These are phyloP conservation scores for Parnassius smintheus DNA, from an alignment of 2,888 invertebrate genomes.

Conservation along the genomic window DNA sequence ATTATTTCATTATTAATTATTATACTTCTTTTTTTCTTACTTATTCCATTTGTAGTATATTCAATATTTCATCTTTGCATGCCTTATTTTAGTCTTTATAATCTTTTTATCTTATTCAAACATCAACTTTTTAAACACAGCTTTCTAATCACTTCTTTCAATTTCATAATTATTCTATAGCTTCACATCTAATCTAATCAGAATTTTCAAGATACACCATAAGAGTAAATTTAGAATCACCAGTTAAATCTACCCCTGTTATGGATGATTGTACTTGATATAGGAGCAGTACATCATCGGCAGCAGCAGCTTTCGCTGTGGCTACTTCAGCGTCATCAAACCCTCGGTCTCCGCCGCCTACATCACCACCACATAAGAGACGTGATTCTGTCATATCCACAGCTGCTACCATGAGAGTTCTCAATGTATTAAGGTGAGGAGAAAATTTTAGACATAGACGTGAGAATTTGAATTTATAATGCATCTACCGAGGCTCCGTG, in stretches of 20 bases:
- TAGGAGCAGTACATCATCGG: conserved; percentile 92
- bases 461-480: no score
- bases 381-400: conserved; percentile 91
- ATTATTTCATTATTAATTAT: conserved; percentile 1
- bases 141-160: not conserved
- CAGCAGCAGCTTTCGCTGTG: conserved; percentile 94
- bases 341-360: conserved; percentile 84
- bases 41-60: conserved; percentile 25
- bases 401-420: conserved; percentile 95
- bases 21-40: not conserved
- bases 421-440: conserved; percentile 88
- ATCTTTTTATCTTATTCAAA: conserved; percentile 15
- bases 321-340: conserved; percentile 94
- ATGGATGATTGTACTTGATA: conserved; percentile 32
- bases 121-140: not conserved
- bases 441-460: no score
- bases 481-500: no score
- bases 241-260: no score
- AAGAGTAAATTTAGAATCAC: no score
- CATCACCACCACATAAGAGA: conserved; percentile 72
- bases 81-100: conserved; percentile 27
- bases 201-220: no score
- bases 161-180: no score
- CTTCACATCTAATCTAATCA: no score
- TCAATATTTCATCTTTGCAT: conserved; percentile 30